Base-by-base conservation (phyloP, 2,113 vertebrate genomes). In the Oryzias javanicus region DNA sequence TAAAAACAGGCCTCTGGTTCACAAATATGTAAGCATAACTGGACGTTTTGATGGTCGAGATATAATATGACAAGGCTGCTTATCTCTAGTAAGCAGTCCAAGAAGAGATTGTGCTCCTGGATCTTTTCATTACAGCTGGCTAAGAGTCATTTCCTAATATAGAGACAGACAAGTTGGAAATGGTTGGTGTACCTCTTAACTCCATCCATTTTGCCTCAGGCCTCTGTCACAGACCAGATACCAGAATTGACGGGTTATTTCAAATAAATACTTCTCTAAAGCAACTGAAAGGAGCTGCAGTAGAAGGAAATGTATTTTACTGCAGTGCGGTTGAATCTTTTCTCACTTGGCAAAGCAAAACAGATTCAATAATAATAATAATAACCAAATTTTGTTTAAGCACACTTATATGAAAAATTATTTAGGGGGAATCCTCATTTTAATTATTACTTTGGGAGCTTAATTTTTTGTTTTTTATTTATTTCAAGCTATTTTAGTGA, bases 171-270 rank as follows among this genome's bases (percentile, higher is more conserved):
- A 66, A 54, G 75, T 61, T 74, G 45, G 59, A 76, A 81, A 79
- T 85, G 86, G 86, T 87, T 84, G 79, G 82, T 77, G 20, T 65
- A 64, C 80, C 60, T 74, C 78, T 80, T 55, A 63, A 67, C 67
- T 67, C 63, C 56, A 81, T 88, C 70, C 68, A 55, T 80, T 81
- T 70, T 55, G 67, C 80, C 63, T 60, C 14, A 20, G 68, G 64
- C 53, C 53, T 70, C 60, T 72, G 68, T 74, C 72, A 70, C 64
- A 42, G 52, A 42, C 42, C 47, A 79, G 76, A 79, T 76, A 71
- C 60, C 58, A 70, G 64, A 70, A 60, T 51, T 70, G 74, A 69
- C 70, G 55, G 65, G 54, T 35, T 79, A 72, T 74, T 68, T 78
- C 59, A 76, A 76, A 67, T 68, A 64, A 81, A 67, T 66, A 49